Base-by-base conservation (phyloP, 37 sponge, comb jelly and placozoan genomes). In the Beroe ovata region DNA sequence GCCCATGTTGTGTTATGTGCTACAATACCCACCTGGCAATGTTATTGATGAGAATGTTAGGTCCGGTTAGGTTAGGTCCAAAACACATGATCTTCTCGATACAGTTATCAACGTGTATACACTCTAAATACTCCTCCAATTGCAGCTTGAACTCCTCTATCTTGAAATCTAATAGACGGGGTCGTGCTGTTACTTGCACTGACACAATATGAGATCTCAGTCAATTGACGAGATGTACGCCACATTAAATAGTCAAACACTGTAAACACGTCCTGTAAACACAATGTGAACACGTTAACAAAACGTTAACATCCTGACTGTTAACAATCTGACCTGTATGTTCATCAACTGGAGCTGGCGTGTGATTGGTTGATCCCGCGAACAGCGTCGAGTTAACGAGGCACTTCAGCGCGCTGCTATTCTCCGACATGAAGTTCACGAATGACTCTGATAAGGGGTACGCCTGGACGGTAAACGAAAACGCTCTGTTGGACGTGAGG, bases 11-110 rank as follows among this genome's bases (percentile, higher is more conserved):
- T n/a, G n/a, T n/a, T n/a, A n/a, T n/a, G n/a, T n/a, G n/a, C n/a
- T n/a, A n/a, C n/a, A n/a, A n/a, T 16, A 47, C 11, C 11, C 11
- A 47, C 60, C 61, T 60, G 1, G 22, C 0, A 18, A 94, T 39
- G 14, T 91, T 72, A 66, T 94, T 94, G 34, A 98, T 16, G 6
- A 98, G 92, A 22, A 95, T 90, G 42, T 98, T 98, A 0, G 96
- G 94, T 0, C 99, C 96, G n/a, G 66, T 90, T 21, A 81, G 38
- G 11, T 89, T 88, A 0, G 99, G 96, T 0, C 99, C 99, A 92
- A 98, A 94, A 25, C 91, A 60, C 93, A 93, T 93, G n/a, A 98
- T 95, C 32, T 39, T 77, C 38, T 95, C 94, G 0, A 93, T 77
- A 25, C 84, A 77, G 26, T 77, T 42, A 20, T 77, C 84, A 8